phyloP scores from a whole-genome alignment of 2,888 invertebrate species.

The Nephrotoma flavescens region DNA sequence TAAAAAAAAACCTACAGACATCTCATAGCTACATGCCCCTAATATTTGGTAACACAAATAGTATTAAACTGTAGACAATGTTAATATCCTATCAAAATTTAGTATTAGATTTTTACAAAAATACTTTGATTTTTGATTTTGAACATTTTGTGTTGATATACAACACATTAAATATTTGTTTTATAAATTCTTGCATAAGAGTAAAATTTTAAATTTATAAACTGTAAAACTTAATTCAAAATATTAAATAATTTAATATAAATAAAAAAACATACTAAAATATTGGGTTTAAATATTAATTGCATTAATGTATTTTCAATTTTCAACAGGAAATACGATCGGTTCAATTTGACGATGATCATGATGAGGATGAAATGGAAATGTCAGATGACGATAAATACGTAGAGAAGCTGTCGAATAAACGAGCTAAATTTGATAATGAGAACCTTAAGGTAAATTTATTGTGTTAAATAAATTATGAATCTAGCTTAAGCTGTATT shows the following conservation, averaged over 20 bases:
- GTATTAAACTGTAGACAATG: neutral
- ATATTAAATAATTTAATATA: too few species aligned
- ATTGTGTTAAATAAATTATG: neutral
- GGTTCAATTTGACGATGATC: constrained; percentile 21
- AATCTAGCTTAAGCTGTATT: neutral
- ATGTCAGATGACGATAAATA: constrained; percentile 63
- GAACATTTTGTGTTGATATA: neutral
- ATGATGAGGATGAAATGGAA: constrained; percentile 74
- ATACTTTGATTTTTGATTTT: neutral
- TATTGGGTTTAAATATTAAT: neutral
- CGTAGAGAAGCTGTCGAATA: constrained; percentile 26
- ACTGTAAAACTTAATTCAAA: neutral
- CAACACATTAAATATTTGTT: neutral
- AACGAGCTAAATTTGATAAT: constrained; percentile 29
- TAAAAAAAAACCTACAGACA: too few species aligned
- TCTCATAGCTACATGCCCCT: too few species aligned
- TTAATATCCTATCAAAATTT: neutral
- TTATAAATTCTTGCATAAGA: neutral
- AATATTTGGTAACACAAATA: too few species aligned
- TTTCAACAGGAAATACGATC: constrained; percentile 27
- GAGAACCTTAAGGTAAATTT: constrained; percentile 26
- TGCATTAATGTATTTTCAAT: neutral
- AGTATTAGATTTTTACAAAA: neutral
- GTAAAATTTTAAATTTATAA: neutral
- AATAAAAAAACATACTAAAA: neutral